Evolutionary conservation across 2,797 vertebrate species (phyloP).

Genomic region (Mustela erminea): DNA sequence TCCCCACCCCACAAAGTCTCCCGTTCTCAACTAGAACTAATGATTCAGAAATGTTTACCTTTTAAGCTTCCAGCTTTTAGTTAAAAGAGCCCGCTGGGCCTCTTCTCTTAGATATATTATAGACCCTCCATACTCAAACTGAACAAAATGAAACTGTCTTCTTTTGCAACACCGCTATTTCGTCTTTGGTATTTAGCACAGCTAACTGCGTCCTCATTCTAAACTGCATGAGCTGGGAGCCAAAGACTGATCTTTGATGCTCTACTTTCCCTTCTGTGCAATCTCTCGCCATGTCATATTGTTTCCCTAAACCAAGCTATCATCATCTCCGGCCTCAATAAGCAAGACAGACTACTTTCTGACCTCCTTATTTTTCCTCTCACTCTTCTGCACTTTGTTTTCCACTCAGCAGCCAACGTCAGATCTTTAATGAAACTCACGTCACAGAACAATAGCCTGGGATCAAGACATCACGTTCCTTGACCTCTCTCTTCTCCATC

Average conservation of each 20-base stretch:
- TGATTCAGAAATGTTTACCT: background rate
- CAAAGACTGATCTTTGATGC: background rate
- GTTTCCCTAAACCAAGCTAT: background rate
- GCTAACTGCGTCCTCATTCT: background rate
- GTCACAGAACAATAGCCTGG: background rate
- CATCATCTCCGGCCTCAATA: background rate
- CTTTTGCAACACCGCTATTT: background rate
- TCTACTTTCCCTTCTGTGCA: background rate
- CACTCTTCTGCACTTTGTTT: background rate
- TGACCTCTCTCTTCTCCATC: background rate
- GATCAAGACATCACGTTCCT: background rate
- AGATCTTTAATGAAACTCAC: background rate
- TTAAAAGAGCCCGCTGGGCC: background rate
- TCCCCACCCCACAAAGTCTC: rapidly evolving
- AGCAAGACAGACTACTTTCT: background rate
- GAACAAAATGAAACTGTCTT: background rate
- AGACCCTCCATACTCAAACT: background rate
- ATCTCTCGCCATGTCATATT: rapidly evolving
- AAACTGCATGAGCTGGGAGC: background rate
- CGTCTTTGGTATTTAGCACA: rapidly evolving
- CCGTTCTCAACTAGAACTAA: background rate
- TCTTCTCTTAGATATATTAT: background rate
- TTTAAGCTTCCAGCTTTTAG: background rate
- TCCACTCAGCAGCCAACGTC: background rate
- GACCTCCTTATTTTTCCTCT: background rate